Evolutionary conservation across 2,888 invertebrate species (phyloP).

Genomic region (Ochropleura leucogaster): DNA sequence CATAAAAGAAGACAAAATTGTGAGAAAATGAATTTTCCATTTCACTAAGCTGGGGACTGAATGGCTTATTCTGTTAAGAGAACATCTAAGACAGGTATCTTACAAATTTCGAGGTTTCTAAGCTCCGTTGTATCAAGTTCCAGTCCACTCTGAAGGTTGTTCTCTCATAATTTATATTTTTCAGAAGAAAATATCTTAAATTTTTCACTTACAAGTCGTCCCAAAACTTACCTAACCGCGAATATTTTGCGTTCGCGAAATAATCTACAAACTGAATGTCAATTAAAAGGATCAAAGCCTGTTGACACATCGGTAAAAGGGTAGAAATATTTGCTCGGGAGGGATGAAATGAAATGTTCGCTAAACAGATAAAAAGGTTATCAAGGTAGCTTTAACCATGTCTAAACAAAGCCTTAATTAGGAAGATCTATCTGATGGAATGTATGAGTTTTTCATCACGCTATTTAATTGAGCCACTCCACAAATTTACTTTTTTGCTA

Average conservation of each 20-base stretch:
- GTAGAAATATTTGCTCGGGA: constrained; percentile 73
- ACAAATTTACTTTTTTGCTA: constrained; percentile 2
- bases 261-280: constrained; percentile 74
- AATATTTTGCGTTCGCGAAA: constrained; percentile 60
- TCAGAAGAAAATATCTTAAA: constrained; percentile 34
- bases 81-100: constrained; percentile 53
- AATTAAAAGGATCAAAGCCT: constrained; percentile 79
- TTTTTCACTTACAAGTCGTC: constrained; percentile 30
- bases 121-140: constrained; percentile 38
- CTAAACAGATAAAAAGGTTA: constrained; percentile 68
- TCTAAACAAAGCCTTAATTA: constrained; percentile 61
- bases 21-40: constrained; percentile 75
- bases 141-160: constrained; percentile 25
- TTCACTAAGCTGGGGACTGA: constrained; percentile 66
- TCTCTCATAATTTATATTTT: constrained; percentile 33
- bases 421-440: constrained; percentile 42
- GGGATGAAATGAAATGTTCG: constrained; percentile 70
- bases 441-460: constrained; percentile 37
- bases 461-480: constrained; percentile 16
- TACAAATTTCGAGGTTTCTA: constrained; percentile 45
- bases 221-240: constrained; percentile 25
- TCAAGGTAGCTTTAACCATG: constrained; percentile 51
- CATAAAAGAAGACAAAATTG: constrained; percentile 73
- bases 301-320: constrained; percentile 73
- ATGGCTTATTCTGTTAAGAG: constrained; percentile 55